A percentile compares a stretch with the other conserved stretches of the same genome.
phyloP scores from a whole-genome alignment of 2,797 vertebrate genomes.

The Leontopithecus rosalia region DNA sequence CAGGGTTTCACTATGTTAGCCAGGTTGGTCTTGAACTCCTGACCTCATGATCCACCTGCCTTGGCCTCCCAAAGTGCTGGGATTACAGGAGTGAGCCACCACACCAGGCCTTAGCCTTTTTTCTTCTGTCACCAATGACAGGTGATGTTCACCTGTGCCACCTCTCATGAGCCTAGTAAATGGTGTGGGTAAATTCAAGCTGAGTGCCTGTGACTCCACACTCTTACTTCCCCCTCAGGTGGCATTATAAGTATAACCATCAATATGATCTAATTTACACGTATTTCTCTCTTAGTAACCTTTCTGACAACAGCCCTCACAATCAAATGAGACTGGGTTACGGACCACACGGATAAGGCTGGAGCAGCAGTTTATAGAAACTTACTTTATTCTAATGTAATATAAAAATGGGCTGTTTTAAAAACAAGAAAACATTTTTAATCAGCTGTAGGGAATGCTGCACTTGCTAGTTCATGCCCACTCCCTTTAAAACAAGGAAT shows the following conservation, averaged over 20 bases:
- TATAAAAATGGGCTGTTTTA: conserved; percentile 80
- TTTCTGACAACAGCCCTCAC: background rate
- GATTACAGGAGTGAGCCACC: too few relatives aligned
- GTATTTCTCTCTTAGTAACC: background rate
- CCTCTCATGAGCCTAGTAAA: too few relatives aligned
- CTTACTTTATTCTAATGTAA: conserved; percentile 82
- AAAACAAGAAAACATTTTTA: conserved; percentile 81
- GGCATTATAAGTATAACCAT: background rate
- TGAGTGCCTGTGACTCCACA: background rate
- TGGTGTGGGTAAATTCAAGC: background rate
- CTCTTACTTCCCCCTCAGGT: background rate
- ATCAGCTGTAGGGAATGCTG: conserved; percentile 72
- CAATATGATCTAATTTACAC: background rate
- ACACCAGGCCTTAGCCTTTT: too few relatives aligned
- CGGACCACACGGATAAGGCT: conserved; percentile 51
- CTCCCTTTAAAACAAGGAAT: conserved; percentile 75
- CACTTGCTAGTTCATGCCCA: conserved; percentile 64
- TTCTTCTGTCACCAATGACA: too few relatives aligned
- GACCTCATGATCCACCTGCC: too few relatives aligned
- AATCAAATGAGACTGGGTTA: background rate
- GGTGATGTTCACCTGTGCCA: too few relatives aligned
- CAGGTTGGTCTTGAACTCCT: too few relatives aligned
- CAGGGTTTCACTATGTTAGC: too few relatives aligned
- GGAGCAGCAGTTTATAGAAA: conserved; percentile 76
- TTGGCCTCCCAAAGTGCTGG: too few relatives aligned